phyloP scores from a whole-genome alignment of 2,113 vertebrate genomes.

The Beaufortia kweichowensis region DNA sequence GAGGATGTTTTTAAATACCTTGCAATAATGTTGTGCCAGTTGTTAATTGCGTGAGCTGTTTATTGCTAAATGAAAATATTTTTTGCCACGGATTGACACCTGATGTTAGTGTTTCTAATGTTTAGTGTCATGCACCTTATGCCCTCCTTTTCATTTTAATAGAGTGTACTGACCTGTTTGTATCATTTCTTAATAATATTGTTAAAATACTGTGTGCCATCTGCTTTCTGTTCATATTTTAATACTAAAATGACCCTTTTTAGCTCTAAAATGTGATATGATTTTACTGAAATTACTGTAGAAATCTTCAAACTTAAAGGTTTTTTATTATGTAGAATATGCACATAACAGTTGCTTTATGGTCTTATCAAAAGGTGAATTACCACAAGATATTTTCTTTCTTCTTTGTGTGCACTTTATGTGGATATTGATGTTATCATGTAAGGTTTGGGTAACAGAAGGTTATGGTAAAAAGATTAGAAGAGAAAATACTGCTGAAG shows the following conservation, averaged over 20 bases:
- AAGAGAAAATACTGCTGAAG: neutral
- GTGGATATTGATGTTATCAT: constrained; percentile 10
- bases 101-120: constrained; percentile 5
- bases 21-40: constrained; percentile 41
- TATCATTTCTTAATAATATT: neutral
- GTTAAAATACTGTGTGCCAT: neutral
- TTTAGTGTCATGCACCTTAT: constrained; percentile 35
- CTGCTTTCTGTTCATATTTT: neutral
- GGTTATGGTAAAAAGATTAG: neutral
- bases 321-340: constrained; percentile 6
- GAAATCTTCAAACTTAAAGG: neutral
- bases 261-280: neutral
- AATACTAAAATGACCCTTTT: neutral
- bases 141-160: neutral
- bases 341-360: neutral
- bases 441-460: constrained; percentile 10
- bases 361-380: constrained; percentile 26
- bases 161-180: neutral
- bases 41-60: constrained; percentile 29
- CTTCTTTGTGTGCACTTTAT: constrained; percentile 67
- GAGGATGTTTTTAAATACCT: neutral
- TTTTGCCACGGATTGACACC: neutral
- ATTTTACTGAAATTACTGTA: neutral
- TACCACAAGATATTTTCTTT: constrained; percentile 27
- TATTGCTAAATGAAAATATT: neutral